Conservation (phyloP, 2,888 invertebrate species). For the Anaspis maculata region DNA sequence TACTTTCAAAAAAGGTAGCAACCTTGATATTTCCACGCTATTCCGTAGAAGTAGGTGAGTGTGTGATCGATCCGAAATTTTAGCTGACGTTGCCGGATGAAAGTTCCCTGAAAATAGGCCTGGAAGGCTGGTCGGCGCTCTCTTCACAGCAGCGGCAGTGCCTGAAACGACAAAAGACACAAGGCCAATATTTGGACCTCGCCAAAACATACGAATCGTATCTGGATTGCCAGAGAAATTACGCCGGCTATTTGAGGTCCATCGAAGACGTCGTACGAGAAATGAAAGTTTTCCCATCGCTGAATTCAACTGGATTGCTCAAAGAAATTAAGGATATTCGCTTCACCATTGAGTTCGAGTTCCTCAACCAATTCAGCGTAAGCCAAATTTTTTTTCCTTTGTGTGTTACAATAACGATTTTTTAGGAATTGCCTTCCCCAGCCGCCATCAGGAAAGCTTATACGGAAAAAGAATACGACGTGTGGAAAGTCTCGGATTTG, state of each 20-base stretch:
- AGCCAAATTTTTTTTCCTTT: constrained; percentile 3
- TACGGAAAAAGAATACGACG: constrained; percentile 11
- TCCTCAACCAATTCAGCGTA: constrained; percentile 20
- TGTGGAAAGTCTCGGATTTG: constrained; percentile 16
- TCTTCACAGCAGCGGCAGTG: constrained; percentile 20
- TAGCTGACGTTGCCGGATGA: constrained; percentile 21
- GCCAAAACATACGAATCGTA: constrained; percentile 17
- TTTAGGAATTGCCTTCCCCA: constrained; percentile 15
- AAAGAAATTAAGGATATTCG: constrained; percentile 13
- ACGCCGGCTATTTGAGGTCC: constrained; percentile 19
- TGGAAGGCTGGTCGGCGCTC: constrained; percentile 18
- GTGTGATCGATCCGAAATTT: too few relatives aligned
- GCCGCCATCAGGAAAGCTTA: constrained; percentile 9
- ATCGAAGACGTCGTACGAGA: constrained; percentile 18
- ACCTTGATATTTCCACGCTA: background rate
- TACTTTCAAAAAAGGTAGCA: too few relatives aligned
- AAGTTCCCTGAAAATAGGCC: constrained; percentile 9
- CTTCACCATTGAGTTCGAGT: constrained; percentile 20
- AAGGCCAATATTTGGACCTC: constrained; percentile 17
- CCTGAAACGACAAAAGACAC: constrained; percentile 14
- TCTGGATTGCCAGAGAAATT: constrained; percentile 18
- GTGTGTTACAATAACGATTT: constrained; percentile 1
- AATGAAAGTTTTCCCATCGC: constrained; percentile 16
- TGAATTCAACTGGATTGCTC: constrained; percentile 3
- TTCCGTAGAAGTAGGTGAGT: too few relatives aligned